Conservation (phyloP, 2,797 vertebrate genomes). For the Gobionotothen gibberifrons region DNA sequence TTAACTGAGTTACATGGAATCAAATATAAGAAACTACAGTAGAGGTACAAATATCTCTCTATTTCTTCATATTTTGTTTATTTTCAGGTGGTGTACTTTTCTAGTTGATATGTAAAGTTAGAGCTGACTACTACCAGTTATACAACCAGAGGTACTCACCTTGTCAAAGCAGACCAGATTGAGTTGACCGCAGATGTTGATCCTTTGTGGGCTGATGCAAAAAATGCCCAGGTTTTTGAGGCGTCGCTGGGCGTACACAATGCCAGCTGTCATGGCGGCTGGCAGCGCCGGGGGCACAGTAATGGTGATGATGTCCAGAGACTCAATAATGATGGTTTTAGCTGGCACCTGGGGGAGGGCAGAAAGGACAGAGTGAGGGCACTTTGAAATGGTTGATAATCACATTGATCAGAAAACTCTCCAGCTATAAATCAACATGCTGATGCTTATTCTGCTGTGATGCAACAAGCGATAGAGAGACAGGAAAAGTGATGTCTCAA, state of each 20-base stretch:
- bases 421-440: background rate
- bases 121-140: background rate
- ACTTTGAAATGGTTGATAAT: background rate
- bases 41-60: background rate
- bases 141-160: conserved; percentile 74
- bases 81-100: background rate
- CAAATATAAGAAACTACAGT: background rate
- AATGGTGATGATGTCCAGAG: conserved; percentile 98
- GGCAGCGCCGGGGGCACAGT: conserved; percentile 97
- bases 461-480: background rate
- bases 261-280: conserved; percentile 96
- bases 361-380: background rate
- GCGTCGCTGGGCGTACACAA: conserved; percentile 95
- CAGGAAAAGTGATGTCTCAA: background rate
- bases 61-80: background rate
- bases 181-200: conserved; percentile 98
- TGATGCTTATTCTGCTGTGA: conserved; percentile 7
- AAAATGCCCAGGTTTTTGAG: conserved; percentile 93
- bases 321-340: conserved; percentile 91
- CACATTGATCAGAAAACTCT: background rate
- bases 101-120: background rate
- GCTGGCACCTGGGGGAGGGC: conserved; percentile 82
- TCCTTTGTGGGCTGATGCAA: conserved; percentile 98
- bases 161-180: conserved; percentile 99
- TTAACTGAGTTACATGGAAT: background rate